Conservation (phyloP, 2,113 vertebrate species). For the Notechis scutatus region DNA sequence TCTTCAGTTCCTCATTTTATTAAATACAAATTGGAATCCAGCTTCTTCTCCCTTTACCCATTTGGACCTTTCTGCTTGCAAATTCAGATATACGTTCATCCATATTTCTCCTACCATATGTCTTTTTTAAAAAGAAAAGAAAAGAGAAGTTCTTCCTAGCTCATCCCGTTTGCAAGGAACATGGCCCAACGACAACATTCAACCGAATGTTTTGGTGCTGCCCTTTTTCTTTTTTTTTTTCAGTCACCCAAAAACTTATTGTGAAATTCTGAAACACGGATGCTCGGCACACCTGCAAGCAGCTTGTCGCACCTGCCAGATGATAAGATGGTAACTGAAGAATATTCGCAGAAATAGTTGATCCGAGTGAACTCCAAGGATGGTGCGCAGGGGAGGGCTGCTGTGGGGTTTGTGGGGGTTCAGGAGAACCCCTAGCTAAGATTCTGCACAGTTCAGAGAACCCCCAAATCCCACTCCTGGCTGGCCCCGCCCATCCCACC, state of each 20-base stretch:
- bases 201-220: too few species aligned
- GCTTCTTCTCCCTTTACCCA: background rate
- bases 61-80: background rate
- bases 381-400: background rate
- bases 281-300: background rate
- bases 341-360: background rate
- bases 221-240: background rate
- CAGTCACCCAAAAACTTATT: background rate
- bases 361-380: background rate
- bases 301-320: background rate
- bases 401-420: too few species aligned
- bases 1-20: background rate
- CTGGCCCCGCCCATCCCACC: too few species aligned
- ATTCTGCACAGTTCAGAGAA: too few species aligned
- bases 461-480: too few species aligned
- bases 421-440: too few species aligned
- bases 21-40: background rate
- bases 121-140: too few species aligned
- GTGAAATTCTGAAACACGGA: background rate
- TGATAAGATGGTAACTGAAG: background rate
- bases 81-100: background rate
- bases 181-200: too few species aligned
- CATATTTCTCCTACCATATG: background rate
- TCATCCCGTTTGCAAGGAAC: too few species aligned
- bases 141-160: too few species aligned